Evolutionary conservation across 2,113 vertebrate genomes (phyloP), one percentile per base, ranked within the genome.

Genomic region (Barnardius zonarius): DNA sequence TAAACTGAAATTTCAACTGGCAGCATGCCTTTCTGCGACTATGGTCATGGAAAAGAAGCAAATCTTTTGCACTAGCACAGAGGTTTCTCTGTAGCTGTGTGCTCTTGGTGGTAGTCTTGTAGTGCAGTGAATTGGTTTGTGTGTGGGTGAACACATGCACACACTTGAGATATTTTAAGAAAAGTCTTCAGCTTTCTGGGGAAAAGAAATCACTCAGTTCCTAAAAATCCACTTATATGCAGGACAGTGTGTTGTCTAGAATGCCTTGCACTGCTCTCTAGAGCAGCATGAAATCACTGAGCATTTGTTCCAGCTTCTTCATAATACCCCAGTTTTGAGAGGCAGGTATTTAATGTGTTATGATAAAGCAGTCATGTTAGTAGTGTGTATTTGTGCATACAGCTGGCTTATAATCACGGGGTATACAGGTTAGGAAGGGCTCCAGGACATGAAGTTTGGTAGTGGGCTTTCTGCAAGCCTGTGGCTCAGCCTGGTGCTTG

Each of bases 211-310:
- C 27, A 35, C 66, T 82, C 37, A 16, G 23, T 84, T 93, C 41
- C 69, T 79, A 74, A 93, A 86, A 88, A 76, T 49, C 9, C 31
- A 15, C 63, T 82, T 91, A 25, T 0, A 2, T n/a, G 12, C 25
- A 25, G 70, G 68, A 23, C 7, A 73, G 67, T 39, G 77, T 92
- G 67, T 95, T 91, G 63, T 92, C 67, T 41, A 2, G 76, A 67
- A 35, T 68, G 62, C 48, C 49, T 86, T 81, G 35, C 62, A 74
- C 41, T 75, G 92, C 82, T 94, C 90, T 95, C 74, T 69, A 75
- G 76, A 90, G 91, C 91, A 92, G 46, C 91, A 84, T 30, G 80
- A 95, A 93, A 91, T 96, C 92, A 79, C 57, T 95, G 88, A 91
- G 91, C 57, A 54, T 91, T 97, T 92, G 17, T 43, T 93, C 54